Evolutionary conservation across 2,888 invertebrate species (phyloP).

Genomic region (Panopea generosa): DNA sequence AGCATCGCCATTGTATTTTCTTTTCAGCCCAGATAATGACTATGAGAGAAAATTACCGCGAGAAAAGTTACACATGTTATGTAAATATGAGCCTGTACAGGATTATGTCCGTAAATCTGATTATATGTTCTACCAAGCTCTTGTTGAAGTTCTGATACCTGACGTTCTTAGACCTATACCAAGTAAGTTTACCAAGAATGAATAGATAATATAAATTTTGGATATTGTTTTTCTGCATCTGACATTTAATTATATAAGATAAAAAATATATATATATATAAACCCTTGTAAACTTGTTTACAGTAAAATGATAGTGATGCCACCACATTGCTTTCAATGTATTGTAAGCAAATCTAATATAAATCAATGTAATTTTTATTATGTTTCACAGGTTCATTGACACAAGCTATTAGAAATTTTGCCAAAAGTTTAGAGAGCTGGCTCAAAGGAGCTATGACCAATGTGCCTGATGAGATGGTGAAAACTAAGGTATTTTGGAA

Average conservation of each 20-base stretch:
- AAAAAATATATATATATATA: too few relatives aligned
- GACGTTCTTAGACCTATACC: constrained; percentile 98
- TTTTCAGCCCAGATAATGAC: constrained; percentile 80
- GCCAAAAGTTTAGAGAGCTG: constrained; percentile 96
- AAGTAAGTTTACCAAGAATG: constrained; percentile 89
- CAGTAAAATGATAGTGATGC: too few relatives aligned
- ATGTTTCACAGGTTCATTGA: constrained; percentile 90
- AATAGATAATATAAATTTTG: too few relatives aligned
- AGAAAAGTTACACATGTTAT: constrained; percentile 89
- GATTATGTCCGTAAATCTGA: constrained; percentile 93
- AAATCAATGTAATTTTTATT: too few relatives aligned
- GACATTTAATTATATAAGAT: too few relatives aligned
- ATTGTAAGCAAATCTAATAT: too few relatives aligned
- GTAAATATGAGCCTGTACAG: constrained; percentile 90
- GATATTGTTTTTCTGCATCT: too few relatives aligned
- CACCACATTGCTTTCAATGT: too few relatives aligned
- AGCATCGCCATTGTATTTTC: too few relatives aligned
- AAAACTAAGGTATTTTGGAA: constrained; percentile 90
- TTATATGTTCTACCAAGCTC: constrained; percentile 96
- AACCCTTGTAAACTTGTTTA: too few relatives aligned
- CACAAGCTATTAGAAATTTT: constrained; percentile 96
- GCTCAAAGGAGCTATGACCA: constrained; percentile 92
- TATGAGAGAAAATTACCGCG: constrained; percentile 82
- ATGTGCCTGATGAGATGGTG: constrained; percentile 92
- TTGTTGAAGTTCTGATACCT: constrained; percentile 98